These are phyloP conservation scores for Sycobia sp. DNA, from an alignment of 1,140 invertebrate genomes.

Conservation along the genomic window DNA sequence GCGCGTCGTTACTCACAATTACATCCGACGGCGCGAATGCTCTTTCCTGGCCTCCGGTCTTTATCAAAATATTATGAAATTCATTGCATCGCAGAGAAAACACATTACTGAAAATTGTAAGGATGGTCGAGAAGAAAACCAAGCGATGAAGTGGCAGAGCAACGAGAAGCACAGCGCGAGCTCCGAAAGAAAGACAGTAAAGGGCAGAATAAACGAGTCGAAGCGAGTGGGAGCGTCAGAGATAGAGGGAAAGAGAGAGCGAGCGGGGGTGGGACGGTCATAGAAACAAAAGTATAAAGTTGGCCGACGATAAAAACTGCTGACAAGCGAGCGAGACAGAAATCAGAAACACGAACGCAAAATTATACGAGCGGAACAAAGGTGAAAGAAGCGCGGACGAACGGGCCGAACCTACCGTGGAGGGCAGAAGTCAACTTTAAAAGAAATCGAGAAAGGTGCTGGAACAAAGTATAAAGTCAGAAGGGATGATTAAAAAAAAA, in stretches of 20 bases:
- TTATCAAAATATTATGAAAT: too few relatives aligned
- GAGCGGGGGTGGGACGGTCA: background rate
- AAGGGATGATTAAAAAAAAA: background rate
- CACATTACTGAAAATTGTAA: too few relatives aligned
- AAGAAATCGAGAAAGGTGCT: background rate
- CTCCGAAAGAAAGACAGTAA: too few relatives aligned
- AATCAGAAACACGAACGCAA: slow-evolving; percentile 26
- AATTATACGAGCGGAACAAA: slow-evolving; percentile 18
- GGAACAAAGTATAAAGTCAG: slow-evolving; percentile 5
- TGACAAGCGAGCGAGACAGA: background rate
- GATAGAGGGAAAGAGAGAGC: background rate
- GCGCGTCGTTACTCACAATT: too few relatives aligned
- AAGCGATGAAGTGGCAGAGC: too few relatives aligned
- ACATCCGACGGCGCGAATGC: too few relatives aligned
- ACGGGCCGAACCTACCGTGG: background rate
- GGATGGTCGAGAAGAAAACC: too few relatives aligned
- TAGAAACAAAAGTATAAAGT: background rate
- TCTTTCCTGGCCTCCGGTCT: too few relatives aligned
- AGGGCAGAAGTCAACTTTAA: background rate
- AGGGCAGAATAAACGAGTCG: too few relatives aligned
- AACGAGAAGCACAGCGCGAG: too few relatives aligned
- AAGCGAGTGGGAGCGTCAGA: background rate
- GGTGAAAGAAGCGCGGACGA: background rate
- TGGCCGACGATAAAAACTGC: background rate
- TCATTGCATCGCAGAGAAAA: too few relatives aligned